Conservation (phyloP, 2,797 vertebrate species). For the Phyllotis vaccarum region DNA sequence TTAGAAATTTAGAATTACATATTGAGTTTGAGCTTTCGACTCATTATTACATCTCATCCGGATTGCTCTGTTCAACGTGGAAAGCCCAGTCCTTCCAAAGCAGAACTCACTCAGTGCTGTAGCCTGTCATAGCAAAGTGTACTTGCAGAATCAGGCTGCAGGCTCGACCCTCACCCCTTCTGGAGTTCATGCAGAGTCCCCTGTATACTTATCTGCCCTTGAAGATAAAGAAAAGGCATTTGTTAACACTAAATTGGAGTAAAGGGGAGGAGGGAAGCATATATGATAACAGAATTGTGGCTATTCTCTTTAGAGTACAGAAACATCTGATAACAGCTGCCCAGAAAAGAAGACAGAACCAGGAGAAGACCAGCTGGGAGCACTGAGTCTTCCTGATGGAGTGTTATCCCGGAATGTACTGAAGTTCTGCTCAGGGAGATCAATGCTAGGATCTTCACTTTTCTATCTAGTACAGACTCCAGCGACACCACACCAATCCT, state of each 20-base stretch:
- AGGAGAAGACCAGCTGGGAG: not conserved
- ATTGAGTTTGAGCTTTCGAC: not conserved
- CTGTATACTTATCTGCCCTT: not conserved
- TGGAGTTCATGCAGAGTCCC: not conserved
- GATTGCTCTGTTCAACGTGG: not conserved
- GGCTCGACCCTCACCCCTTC: not conserved
- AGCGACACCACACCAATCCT: not conserved
- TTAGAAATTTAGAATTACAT: conserved; percentile 21
- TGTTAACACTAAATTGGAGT: no score
- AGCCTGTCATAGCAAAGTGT: not conserved
- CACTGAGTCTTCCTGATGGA: not conserved
- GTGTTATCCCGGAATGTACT: not conserved
- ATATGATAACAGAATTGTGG: not conserved
- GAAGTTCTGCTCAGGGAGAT: not conserved
- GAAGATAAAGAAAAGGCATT: not conserved
- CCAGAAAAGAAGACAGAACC: not conserved
- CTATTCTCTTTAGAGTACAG: not conserved
- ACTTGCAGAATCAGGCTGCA: not conserved
- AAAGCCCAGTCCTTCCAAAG: not conserved
- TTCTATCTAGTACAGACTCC: not conserved
- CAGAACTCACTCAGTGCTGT: not conserved
- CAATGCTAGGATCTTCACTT: not conserved
- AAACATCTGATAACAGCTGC: not conserved
- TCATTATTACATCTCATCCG: not conserved
- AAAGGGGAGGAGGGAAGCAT: not conserved